Evolutionary conservation across 1,140 invertebrate genomes (phyloP).

Genomic region (Brachionus manjavacas): DNA sequence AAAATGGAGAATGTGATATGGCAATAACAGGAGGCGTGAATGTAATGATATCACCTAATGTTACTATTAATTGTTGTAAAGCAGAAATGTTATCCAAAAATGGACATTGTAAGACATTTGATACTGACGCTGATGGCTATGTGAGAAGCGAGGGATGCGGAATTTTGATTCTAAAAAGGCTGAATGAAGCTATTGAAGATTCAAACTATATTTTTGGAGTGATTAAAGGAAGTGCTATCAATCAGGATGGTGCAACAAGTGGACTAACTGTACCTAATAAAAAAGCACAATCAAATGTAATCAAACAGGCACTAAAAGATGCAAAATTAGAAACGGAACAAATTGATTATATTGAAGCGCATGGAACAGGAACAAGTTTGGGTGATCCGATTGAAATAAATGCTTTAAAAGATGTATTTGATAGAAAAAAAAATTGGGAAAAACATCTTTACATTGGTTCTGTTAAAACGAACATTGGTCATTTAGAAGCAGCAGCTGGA

Average conservation of each 20-base stretch:
- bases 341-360: not conserved
- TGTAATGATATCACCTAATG: conserved; percentile 46
- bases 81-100: conserved; percentile 47
- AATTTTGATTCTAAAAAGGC: conserved; percentile 46
- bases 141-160: conserved; percentile 40
- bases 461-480: conserved; percentile 19
- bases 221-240: not conserved
- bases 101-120: conserved; percentile 45
- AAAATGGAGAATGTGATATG: conserved; percentile 46
- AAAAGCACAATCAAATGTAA: not conserved
- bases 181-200: conserved; percentile 43
- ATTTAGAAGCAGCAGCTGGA: conserved; percentile 13
- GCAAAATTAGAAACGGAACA: not conserved
- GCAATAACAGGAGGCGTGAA: conserved; percentile 49
- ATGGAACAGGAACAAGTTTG: not conserved
- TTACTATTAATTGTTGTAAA: conserved; percentile 47
- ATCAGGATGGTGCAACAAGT: not conserved
- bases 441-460: not conserved
- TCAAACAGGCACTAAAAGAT: not conserved
- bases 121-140: not conserved
- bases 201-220: not conserved
- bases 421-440: not conserved
- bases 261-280: not conserved
- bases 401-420: not conserved
- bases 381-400: not conserved